Evolutionary conservation across 1,140 invertebrate genomes (phyloP), one percentile per base, ranked within the genome.

Genomic region (Ganaspis sp.): DNA sequence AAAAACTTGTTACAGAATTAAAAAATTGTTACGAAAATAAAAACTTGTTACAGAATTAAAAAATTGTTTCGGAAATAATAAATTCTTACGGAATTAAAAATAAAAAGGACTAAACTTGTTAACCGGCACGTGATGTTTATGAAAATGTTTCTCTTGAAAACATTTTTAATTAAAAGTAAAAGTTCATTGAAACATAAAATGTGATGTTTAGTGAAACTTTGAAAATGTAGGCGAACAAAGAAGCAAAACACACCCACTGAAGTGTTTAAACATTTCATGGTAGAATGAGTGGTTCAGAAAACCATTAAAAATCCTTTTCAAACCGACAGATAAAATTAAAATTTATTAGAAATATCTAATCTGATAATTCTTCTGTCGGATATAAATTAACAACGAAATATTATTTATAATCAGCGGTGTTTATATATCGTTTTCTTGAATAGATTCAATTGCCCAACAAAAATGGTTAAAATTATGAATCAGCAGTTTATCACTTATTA

Each of bases 181-280:
- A 5, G 1, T 2, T 40, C 38, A 40, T 11, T 71, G 17, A n/a
- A 9, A 8, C 17, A 40, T 6, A 40, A 19, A 26, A n/a, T 21
- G n/a, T 9, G 17, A 37, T 70, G 38, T 70, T 70, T n/a, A 19
- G 69, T 38, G 34, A 70, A 70, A 34, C 58, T 64, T 15, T 4
- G 15, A 64, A n/a, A 26, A 29, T 29, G 58, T 64, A n/a, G 58
- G 12, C 58, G 58, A 64, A 64, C 58, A 64, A 64, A 29, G 58
- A 49, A 17, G 23, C 26, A 64, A 29, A 64, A 64, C 26, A 64
- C 58, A 29, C 58, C 58, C 58, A 64, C 8, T 64, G 26, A 64
- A 64, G 58, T 64, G 58, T 64, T 64, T 64, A 64, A 64, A 64
- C 58, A 64, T 64, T 64, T 64, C 58, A 64, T 1, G 58, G 23